Base-by-base conservation (phyloP, 2,888 invertebrate genomes). In the Pollenia amentaria region DNA sequence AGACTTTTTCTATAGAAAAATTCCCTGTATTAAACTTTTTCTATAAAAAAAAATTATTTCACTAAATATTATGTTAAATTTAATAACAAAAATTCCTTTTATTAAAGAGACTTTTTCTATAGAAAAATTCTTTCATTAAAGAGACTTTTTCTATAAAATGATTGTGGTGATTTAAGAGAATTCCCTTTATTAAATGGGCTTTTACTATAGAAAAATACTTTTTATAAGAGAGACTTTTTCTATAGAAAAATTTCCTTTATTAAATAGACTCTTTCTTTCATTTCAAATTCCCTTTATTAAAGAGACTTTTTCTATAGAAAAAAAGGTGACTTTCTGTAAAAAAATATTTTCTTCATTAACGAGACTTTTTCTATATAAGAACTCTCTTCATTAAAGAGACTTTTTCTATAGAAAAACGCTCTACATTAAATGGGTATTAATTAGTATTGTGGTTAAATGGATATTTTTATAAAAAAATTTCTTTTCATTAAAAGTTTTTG, bases 1-100 rank as follows among this genome's bases (percentile, higher is more conserved):
- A 14, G 40, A 44, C 42, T 21, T 64, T 64, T 42, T 64, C 64
- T 16, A 44, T 40, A 64, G 44, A 18, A 64, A 64, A 64, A 10
- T 4, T 57, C n/a, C n/a, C 10, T 18, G 2, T 29, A 21, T 21
- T 29, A 57, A 21, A 57, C 10, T 9, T 64, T 64, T 62, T 40
- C 42, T 44, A 18, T 64, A 16, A 16, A 62, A n/a, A 38, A 60
- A n/a, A n/a, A n/a, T n/a, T n/a, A n/a, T n/a, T n/a, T n/a, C n/a
- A n/a, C n/a, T n/a, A n/a, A n/a, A n/a, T n/a, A n/a, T n/a, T n/a
- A n/a, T n/a, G n/a, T n/a, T n/a, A n/a, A n/a, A n/a, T n/a, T n/a
- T n/a, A n/a, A n/a, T n/a, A n/a, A 12, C 16, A 53, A 53, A 53
- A 16, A 53, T 53, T 53, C 18, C 16, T 4, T 53, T 8, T 53